Percentiles rank a stretch among this genome's conserved stretches.
These are phyloP conservation scores for Aphidius gifuensis DNA, from an alignment of 1,140 invertebrate species.

Conservation along the genomic window DNA sequence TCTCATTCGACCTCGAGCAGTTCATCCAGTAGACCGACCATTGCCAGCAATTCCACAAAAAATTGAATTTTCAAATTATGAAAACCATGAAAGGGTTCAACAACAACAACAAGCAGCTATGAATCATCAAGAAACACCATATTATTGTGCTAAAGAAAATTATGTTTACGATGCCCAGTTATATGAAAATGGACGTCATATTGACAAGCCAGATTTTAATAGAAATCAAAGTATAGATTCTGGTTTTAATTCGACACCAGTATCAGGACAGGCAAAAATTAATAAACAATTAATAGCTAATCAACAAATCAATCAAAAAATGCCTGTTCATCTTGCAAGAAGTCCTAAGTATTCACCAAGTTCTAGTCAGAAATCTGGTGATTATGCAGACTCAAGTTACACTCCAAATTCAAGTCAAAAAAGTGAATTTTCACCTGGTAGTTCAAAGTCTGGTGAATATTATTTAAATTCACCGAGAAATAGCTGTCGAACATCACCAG, in stretches of 20 bases:
- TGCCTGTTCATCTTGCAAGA: slow-evolving; percentile 25
- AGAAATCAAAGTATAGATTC: slow-evolving; percentile 31
- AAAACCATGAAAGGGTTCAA: slow-evolving; percentile 35
- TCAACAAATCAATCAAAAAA: slow-evolving; percentile 28
- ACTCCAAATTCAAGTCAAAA: slow-evolving; percentile 51
- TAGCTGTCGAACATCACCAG: slow-evolving; percentile 31
- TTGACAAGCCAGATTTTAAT: slow-evolving; percentile 24
- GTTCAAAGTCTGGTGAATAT: slow-evolving; percentile 51
- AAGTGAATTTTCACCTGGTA: slow-evolving; percentile 48
- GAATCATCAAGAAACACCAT: slow-evolving; percentile 19
- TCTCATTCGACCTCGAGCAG: slow-evolving; percentile 37
- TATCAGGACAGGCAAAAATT: slow-evolving; percentile 37
- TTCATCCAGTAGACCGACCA: slow-evolving; percentile 46
- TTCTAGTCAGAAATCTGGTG: slow-evolving; percentile 47
- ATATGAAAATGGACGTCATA: slow-evolving; percentile 32
- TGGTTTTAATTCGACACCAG: slow-evolving; percentile 33
- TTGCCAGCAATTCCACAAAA: slow-evolving; percentile 46
- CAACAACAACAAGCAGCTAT: slow-evolving; percentile 15
- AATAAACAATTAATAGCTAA: slow-evolving; percentile 35
- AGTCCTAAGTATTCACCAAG: slow-evolving; percentile 44
- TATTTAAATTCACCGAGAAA: slow-evolving; percentile 44
- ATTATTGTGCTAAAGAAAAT: slow-evolving; percentile 20
- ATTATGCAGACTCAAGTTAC: slow-evolving; percentile 49
- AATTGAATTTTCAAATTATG: slow-evolving; percentile 39
- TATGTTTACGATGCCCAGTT: slow-evolving; percentile 23